Evolutionary conservation across 1,140 invertebrate genomes (phyloP).

Genomic region (Heliothis virescens): DNA sequence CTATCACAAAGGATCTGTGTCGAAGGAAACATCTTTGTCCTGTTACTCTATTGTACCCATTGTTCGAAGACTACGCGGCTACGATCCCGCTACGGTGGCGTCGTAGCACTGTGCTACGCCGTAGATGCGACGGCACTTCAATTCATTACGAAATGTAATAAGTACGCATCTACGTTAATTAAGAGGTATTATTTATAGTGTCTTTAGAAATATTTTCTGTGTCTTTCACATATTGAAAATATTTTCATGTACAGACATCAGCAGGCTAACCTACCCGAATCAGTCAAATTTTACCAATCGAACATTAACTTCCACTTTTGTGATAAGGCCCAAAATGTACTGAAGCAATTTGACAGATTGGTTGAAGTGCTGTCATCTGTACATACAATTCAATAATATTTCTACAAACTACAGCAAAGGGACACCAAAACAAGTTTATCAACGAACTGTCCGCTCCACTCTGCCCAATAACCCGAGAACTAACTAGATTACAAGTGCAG

Average conservation of each 20-base stretch:
- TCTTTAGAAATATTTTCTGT: not conserved
- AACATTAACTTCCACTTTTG: too few species aligned
- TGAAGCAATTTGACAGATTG: too few species aligned
- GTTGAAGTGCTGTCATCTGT: too few species aligned
- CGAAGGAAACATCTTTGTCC: constrained; percentile 11
- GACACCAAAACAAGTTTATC: not conserved
- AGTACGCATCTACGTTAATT: too few species aligned
- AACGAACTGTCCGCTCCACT: not conserved
- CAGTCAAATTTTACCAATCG: too few species aligned
- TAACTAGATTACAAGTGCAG: not conserved
- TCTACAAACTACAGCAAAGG: not conserved
- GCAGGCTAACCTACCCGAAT: too few species aligned
- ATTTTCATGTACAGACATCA: too few species aligned
- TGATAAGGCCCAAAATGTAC: too few species aligned
- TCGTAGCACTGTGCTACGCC: constrained; percentile 24
- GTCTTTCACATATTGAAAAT: too few species aligned
- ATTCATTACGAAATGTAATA: not conserved
- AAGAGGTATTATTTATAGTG: not conserved
- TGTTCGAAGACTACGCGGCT: constrained; percentile 18
- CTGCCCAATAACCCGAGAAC: not conserved
- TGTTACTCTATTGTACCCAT: not conserved
- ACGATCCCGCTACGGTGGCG: constrained; percentile 3
- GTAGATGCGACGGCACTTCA: not conserved
- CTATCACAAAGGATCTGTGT: not conserved
- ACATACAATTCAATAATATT: not conserved